Evolutionary conservation across 1,140 invertebrate genomes (phyloP), one percentile per base, ranked within the genome.

Genomic region (Calliphora vicina): DNA sequence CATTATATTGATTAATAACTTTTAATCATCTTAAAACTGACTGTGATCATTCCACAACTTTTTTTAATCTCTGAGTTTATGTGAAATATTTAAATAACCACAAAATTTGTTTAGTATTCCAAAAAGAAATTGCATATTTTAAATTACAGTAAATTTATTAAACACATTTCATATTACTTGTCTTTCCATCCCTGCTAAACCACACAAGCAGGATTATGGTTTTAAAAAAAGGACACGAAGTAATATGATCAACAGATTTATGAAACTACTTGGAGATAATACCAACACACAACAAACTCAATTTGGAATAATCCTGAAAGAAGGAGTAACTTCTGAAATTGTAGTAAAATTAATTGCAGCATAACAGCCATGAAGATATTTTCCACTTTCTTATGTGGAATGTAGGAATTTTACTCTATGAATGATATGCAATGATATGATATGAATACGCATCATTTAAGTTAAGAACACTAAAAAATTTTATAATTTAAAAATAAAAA

Each of bases 271-370:
- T 35, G n/a, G n/a, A n/a, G n/a, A n/a, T n/a, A n/a, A n/a, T n/a
- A n/a, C n/a, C n/a, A n/a, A n/a, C n/a, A n/a, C n/a, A n/a, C n/a
- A n/a, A n/a, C 10, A 35, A 8, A 2, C 4, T 35, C 35, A 20
- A n/a, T 15, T 27, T 9, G n/a, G 10, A 26, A 27, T 17, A 26
- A 61, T 61, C 50, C 25, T 50, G n/a, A 80, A 80, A 50, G 45
- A 17, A 29, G 45, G 27, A 81, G 17, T 29, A 81, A 20, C 17
- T 29, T 26, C 15, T 81, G 88, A 86, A 89, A 88, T 88, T 85
- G 86, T 85, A 89, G 88, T 88, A 89, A 89, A 85, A 89, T 89
- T 89, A 89, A 89, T 89, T 89, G 74, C 73, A 43, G 27, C 23
- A 20, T 82, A 84, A 84, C 17, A 84, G 1, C 81, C 83, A 73